Evolutionary conservation across 1,140 invertebrate species (phyloP).

Genomic region (Ctenoplectra terminalis): DNA sequence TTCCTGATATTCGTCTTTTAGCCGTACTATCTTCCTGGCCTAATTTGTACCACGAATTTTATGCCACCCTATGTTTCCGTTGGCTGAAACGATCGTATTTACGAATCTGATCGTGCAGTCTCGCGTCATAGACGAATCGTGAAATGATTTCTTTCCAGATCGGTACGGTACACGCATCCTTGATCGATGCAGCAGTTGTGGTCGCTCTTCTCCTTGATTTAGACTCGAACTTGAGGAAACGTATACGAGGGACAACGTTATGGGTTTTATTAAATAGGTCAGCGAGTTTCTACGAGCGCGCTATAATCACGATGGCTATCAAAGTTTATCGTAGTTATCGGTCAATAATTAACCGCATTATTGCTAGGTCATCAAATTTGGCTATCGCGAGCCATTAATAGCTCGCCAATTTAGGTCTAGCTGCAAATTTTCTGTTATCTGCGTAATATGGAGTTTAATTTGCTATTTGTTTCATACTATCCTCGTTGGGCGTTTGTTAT

Average conservation of each 20-base stretch:
- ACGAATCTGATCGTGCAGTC: no score
- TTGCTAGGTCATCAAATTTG: constrained; percentile 33
- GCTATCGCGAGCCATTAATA: constrained; percentile 34
- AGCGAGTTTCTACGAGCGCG: neutral
- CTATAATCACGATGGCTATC: constrained; percentile 5
- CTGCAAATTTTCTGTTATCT: constrained; percentile 33
- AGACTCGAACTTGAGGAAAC: neutral
- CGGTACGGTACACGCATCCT: no score
- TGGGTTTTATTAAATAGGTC: constrained; percentile 4
- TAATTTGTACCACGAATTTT: no score
- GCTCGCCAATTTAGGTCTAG: constrained; percentile 36
- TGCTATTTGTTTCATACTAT: neutral
- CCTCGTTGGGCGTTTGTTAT: neutral
- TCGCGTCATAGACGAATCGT: no score
- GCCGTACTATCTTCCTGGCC: no score
- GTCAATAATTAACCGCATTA: constrained; percentile 42
- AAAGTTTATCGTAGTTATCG: constrained; percentile 32
- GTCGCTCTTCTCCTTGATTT: no score
- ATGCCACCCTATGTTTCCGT: no score
- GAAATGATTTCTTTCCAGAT: no score
- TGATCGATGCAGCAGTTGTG: no score
- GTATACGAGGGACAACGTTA: neutral
- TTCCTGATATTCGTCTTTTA: no score
- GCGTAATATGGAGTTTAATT: constrained; percentile 26
- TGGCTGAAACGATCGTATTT: no score